phyloP scores from a whole-genome alignment of 1,140 invertebrate species.

The Rhyzopertha dominica region DNA sequence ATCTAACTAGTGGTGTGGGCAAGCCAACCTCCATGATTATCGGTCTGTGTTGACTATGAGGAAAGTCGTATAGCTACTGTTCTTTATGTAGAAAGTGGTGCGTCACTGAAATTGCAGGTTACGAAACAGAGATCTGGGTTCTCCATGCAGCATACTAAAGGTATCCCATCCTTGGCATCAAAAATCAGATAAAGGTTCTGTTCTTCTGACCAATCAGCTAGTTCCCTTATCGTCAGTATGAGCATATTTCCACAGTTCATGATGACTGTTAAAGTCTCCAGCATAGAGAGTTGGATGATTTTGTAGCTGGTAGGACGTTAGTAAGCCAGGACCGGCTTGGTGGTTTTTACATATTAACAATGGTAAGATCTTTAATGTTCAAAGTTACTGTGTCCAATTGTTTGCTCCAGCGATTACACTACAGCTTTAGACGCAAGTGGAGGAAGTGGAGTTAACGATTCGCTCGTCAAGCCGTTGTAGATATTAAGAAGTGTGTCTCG shows the following conservation, averaged over 20 bases:
- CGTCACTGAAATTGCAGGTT: neutral
- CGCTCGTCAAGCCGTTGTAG: no score
- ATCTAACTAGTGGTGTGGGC: conserved; percentile 13
- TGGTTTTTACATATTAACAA: no score
- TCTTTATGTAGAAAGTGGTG: conserved; percentile 8
- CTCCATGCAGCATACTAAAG: conserved; percentile 16
- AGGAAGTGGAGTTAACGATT: no score
- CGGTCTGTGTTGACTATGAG: conserved; percentile 21
- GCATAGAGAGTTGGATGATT: conserved; percentile 13
- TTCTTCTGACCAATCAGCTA: conserved; percentile 13
- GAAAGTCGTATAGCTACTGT: conserved; percentile 15
- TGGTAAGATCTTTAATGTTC: no score
- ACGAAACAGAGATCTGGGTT: conserved; percentile 23
- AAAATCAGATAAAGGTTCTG: conserved; percentile 15
- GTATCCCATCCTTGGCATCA: conserved; percentile 14
- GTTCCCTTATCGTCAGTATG: conserved; percentile 9
- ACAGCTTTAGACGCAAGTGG: no score
- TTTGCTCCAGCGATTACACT: no score
- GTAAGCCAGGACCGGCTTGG: no score
- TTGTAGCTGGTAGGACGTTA: no score
- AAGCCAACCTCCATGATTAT: conserved; percentile 13
- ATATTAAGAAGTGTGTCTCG: no score
- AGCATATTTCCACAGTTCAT: conserved; percentile 15
- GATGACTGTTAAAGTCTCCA: conserved; percentile 20
- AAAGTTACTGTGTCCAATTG: no score